Evolutionary conservation across 2,797 vertebrate genomes (phyloP).

Genomic region (Sebastes melanostomus): DNA sequence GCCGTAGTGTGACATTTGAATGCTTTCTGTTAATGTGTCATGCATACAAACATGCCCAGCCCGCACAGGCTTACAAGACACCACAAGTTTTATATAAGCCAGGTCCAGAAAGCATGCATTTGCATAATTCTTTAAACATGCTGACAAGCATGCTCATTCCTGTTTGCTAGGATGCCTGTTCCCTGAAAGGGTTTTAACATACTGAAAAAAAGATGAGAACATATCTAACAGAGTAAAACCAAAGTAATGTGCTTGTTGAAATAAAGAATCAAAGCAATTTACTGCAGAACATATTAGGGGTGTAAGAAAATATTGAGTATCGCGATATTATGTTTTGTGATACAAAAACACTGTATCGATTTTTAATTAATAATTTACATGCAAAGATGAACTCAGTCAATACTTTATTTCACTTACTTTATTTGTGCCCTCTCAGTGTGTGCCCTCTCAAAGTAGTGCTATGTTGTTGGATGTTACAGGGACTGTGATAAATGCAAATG

Average conservation of each 20-base stretch:
- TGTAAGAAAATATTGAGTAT: no score
- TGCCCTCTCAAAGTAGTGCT: no score
- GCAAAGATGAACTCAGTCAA: no score
- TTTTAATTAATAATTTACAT: no score
- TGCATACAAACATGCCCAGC: not conserved
- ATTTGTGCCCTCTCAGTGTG: no score
- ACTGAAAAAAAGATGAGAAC: not conserved
- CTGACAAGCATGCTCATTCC: not conserved
- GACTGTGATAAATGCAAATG: no score
- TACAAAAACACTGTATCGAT: no score
- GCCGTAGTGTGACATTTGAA: not conserved
- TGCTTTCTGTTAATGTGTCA: not conserved
- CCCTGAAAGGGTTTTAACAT: not conserved
- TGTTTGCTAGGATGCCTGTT: not conserved
- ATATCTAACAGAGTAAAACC: not conserved
- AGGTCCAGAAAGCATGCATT: not conserved
- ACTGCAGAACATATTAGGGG: no score
- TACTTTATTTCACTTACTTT: no score
- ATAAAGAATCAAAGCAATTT: not conserved
- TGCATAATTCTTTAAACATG: slow-evolving; percentile 19
- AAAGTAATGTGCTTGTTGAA: not conserved
- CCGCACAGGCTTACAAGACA: not conserved
- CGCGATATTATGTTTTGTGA: no score
- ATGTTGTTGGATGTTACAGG: no score
- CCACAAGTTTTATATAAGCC: not conserved